Conservation (phyloP, 1,140 invertebrate genomes). For the Polypedilum pembai region DNA sequence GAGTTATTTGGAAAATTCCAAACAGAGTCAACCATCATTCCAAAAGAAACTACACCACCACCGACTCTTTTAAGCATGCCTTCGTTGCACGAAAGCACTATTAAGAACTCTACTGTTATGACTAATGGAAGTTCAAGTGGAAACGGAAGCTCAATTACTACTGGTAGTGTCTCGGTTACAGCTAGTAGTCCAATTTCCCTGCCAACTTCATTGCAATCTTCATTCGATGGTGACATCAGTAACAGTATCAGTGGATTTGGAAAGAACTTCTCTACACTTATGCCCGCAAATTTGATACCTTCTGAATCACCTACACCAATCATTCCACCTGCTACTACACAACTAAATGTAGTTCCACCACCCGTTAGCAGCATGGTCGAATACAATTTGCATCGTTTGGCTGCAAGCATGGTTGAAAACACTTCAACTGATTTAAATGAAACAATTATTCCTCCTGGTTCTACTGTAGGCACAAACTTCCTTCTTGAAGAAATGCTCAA, state of each 20-base stretch:
- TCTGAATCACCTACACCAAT: constrained; percentile 42
- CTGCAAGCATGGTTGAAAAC: constrained; percentile 64
- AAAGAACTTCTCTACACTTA: constrained; percentile 42
- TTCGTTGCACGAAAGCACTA: constrained; percentile 31
- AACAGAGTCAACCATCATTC: constrained; percentile 48
- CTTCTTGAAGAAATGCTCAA: constrained; percentile 65
- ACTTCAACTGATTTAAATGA: constrained; percentile 44
- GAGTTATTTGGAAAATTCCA: constrained; percentile 65
- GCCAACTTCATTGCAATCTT: constrained; percentile 63
- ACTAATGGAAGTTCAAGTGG: constrained; percentile 30
- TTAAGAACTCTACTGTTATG: constrained; percentile 29
- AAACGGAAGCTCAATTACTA: constrained; percentile 30
- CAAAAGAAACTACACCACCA: constrained; percentile 36
- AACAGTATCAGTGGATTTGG: constrained; percentile 34
- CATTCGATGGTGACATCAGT: constrained; percentile 59
- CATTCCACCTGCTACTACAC: background rate
- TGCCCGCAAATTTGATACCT: constrained; percentile 44
- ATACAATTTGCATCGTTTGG: constrained; percentile 70
- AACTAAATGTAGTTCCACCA: constrained; percentile 31
- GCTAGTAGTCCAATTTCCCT: constrained; percentile 57
- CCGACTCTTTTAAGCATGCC: constrained; percentile 35
- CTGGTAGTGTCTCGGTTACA: constrained; percentile 43
- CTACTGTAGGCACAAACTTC: constrained; percentile 51
- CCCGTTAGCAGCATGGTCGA: constrained; percentile 64
- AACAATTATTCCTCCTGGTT: constrained; percentile 45